Base-by-base conservation (phyloP, 2,113 vertebrate genomes). In the Hypanus sabinus region DNA sequence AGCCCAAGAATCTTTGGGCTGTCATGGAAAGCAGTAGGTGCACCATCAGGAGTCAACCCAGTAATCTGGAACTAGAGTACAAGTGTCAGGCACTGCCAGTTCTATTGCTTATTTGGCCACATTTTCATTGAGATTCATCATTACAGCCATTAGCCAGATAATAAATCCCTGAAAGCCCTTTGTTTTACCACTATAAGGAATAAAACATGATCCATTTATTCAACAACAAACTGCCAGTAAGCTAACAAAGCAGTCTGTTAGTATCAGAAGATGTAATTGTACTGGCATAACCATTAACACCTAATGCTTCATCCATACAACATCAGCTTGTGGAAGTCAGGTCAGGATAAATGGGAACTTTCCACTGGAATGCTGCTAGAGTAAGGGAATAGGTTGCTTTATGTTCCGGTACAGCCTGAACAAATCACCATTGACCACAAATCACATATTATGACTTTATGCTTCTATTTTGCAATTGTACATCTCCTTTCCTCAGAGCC, bases 271-370 rank as follows among this genome's bases (percentile, higher is more conserved):
- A 18, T 30, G 65, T 33, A 27, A 7, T 20, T 65, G n/a, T 68
- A 65, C 65, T 90, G 60, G 87, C 57, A 90, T 14, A 8, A 30
- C 12, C 90, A 92, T 65, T 46, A 2, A 9, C 33, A 27, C 3
- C 30, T 71, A 38, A 65, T 33, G 33, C 68, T 92, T 92, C 65
- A 24, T 22, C 68, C 90, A 38, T 65, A 33, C 68, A 92, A 71
- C 33, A 73, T 65, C 38, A 18, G 11, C 1, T 33, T 71, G 9
- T 33, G 20, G 88, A 71, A 68, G 36, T 92, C 20, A 71, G 90
- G 90, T 73, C 90, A 92, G 36, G 36, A 71, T 71, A 92, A 71
- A 71, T 71, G 65, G 65, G 68, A 92, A 92, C 33, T 71, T 12
- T 24, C 20, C 27, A 6, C 22, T 46, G 90, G 65, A 92, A 71